Evolutionary conservation across 2,797 vertebrate species (phyloP), one percentile per base, ranked within the genome.

Genomic region (Microhierax caerulescens): DNA sequence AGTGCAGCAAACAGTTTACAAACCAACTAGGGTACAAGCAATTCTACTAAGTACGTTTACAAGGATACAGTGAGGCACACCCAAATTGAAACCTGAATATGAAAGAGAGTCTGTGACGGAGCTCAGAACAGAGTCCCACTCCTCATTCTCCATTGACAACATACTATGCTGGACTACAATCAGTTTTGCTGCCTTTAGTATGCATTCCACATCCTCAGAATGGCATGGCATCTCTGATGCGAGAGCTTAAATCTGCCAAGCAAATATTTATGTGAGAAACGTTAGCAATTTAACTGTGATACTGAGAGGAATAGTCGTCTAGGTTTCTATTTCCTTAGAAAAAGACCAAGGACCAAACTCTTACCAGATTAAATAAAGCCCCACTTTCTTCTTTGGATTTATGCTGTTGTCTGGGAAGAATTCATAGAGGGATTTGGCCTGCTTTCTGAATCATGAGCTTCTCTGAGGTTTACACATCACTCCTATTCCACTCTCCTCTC

Each of bases 201-300:
- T 64, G 63, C 60, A 39, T 93, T 77, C 32, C 74, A 54, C 5
- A 1, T 83, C 36, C 22, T 80, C 56, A 87, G 68, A 18, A 65
- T 39, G 34, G 43, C 48, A 70, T 47, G 50, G 20, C 60, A 72
- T 53, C 41, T 79, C 68, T 89, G 64, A 77, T 72, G 32, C 0
- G 0, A 85, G 56, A 79, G n/a, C 20, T 79, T 94, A 89, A 86
- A 67, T 73, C 50, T 93, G 96, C 22, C 51, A 79, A 89, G 84
- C 39, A 96, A 93, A 83, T 87, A 94, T 89, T 94, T 92, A 68
- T 80, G 48, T 89, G 60, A 70, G 60, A 85, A 95, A 86, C 41
- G 74, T 47, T 69, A 88, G 36, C 39, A 88, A 70, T 95, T 87
- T 92, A 89, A 70, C 74, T 24, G 5, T 25, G 14, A 48, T 82